Evolutionary conservation across 2,113 vertebrate species (phyloP).

Genomic region (Daphoenositta chrysoptera): DNA sequence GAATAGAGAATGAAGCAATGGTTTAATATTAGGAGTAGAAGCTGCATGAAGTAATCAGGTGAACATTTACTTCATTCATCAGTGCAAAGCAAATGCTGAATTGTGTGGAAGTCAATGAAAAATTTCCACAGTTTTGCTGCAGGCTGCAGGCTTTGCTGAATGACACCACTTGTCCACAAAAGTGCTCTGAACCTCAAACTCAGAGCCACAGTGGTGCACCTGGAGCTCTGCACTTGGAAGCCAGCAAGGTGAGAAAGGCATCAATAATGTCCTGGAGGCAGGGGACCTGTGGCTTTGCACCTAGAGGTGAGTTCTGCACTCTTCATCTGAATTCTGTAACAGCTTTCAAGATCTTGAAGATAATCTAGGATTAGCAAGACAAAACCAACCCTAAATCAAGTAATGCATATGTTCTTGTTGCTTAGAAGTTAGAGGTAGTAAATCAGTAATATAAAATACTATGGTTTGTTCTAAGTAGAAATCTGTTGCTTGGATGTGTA

Average conservation of each 20-base stretch:
- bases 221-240: not conserved
- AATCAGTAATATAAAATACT: not conserved
- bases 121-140: not conserved
- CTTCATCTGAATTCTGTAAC: not conserved
- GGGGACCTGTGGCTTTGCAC: not conserved
- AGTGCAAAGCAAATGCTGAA: not conserved
- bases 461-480: not conserved
- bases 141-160: not conserved
- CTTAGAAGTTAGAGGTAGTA: not conserved
- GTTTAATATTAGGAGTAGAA: not conserved
- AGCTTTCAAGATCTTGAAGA: not conserved
- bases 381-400: not conserved
- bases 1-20: not conserved
- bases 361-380: not conserved
- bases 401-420: not conserved
- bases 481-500: not conserved
- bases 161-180: not conserved
- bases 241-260: not conserved
- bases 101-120: not conserved
- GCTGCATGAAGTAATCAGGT: not conserved
- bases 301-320: not conserved
- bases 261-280: not conserved
- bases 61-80: slow-evolving; percentile 2
- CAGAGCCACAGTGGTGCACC: rapidly evolving
- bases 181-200: not conserved